Evolutionary conservation across 2,888 invertebrate species (phyloP), one percentile per base, ranked within the genome.

Genomic region (Cremastinae sp.): DNA sequence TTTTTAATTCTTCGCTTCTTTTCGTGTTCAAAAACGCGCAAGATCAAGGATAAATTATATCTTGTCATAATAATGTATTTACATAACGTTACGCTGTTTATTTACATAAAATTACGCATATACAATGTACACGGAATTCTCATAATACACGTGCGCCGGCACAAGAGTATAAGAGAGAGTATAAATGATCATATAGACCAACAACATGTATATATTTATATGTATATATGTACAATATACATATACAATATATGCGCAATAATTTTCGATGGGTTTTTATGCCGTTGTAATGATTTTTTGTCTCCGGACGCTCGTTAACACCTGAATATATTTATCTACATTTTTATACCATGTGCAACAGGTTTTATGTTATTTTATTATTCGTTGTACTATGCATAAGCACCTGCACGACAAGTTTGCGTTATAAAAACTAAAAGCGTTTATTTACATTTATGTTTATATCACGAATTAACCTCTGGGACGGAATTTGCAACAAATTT

Each of bases 201-300:
- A n/a, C n/a, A n/a, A n/a, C 49, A 47, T 18, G 37, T 16, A n/a
- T 18, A 39, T 4, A 16, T 14, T 16, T 28, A 53, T 39, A 14
- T 9, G 20, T 28, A 14, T 35, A 64, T 51, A 10, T 49, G 20
- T 10, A 37, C n/a, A 68, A 22, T n/a, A 20, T 51, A 45, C 43
- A 47, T 37, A 43, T 53, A 69, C 53, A 64, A 70, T 59, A 64
- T 58, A 59, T 53, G 58, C 51, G 53, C n/a, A n/a, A 28, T 47
- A 59, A 41, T 65, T 65, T 65, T 71, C 70, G 70, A 70, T 65
- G 74, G 65, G 70, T 75, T 68, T n/a, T n/a, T 61, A 74, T 41
- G 68, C 56, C 56, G 68, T 53, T 62, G 53, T 68, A 74, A 74
- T 74, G 69, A 74, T 62, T 74, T 74, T 75, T 53, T 66, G 66